These are phyloP conservation scores for Drosophila punjabiensis DNA, from an alignment of 1,140 invertebrate genomes.

Conservation along the genomic window DNA sequence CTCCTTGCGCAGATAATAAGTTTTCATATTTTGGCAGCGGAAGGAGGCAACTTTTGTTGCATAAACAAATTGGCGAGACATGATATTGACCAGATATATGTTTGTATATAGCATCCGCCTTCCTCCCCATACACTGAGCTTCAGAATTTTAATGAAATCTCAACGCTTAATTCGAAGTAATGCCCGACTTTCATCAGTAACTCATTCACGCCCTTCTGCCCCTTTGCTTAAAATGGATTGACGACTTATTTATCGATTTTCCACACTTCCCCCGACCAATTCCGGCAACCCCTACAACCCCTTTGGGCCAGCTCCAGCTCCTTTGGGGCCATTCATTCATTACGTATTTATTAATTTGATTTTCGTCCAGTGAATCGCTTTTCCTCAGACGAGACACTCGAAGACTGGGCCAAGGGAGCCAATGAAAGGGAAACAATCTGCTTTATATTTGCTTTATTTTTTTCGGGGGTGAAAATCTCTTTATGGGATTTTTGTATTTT, in stretches of 20 bases:
- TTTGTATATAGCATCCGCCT: background rate
- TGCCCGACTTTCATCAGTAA: slow-evolving; percentile 3
- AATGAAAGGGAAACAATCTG: slow-evolving; percentile 10
- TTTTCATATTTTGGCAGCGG: slow-evolving; percentile 58
- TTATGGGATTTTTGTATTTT: background rate
- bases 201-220: slow-evolving; percentile 1
- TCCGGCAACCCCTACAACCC: too few relatives aligned
- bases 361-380: slow-evolving; percentile 5
- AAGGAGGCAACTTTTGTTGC: slow-evolving; percentile 27
- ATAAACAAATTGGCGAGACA: slow-evolving; percentile 46
- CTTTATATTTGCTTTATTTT: background rate
- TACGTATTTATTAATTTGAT: slow-evolving; percentile 71
- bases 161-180: background rate
- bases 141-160: background rate
- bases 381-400: background rate
- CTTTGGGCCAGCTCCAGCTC: background rate
- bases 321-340: slow-evolving; percentile 32
- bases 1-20: slow-evolving; percentile 52
- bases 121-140: background rate
- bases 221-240: slow-evolving; percentile 59
- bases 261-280: background rate
- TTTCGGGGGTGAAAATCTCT: background rate
- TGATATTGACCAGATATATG: background rate
- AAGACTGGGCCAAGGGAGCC: background rate
- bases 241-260: slow-evolving; percentile 67